A percentile compares a stretch with the other conserved stretches of the same genome.
Evolutionary conservation across 2,888 invertebrate genomes (phyloP).

Genomic region (Caradrina kadenii): DNA sequence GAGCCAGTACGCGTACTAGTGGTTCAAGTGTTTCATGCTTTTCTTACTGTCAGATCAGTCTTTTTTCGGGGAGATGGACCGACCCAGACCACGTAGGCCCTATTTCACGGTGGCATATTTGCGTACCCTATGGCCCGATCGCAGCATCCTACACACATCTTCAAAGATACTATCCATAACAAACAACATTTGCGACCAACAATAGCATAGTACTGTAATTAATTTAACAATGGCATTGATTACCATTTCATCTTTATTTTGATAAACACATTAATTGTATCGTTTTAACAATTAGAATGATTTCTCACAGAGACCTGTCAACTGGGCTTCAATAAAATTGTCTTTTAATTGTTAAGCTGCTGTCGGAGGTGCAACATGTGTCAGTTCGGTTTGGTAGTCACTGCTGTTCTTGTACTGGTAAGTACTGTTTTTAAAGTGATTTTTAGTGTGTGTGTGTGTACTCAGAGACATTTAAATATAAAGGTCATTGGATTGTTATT

Average conservation of each 20-base stretch:
- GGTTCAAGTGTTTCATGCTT: too few species aligned
- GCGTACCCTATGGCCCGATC: too few species aligned
- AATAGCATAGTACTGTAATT: slow-evolving; percentile 16
- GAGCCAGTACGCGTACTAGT: too few species aligned
- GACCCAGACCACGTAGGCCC: too few species aligned
- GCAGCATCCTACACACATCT: too few species aligned
- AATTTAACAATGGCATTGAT: slow-evolving; percentile 44
- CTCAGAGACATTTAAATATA: neutral
- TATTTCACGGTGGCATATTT: too few species aligned
- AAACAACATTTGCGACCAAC: slow-evolving; percentile 6
- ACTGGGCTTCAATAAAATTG: slow-evolving; percentile 59
- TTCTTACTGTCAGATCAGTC: too few species aligned
- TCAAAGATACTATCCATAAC: too few species aligned
- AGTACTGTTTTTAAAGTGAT: slow-evolving; percentile 49
- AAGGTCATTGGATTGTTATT: neutral
- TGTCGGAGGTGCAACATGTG: slow-evolving; percentile 66
- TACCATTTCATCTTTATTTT: slow-evolving; percentile 38
- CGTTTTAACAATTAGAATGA: slow-evolving; percentile 58
- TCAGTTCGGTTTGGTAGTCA: slow-evolving; percentile 42
- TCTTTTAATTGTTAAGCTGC: slow-evolving; percentile 57
- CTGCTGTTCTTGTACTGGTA: slow-evolving; percentile 57
- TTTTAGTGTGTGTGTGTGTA: neutral
- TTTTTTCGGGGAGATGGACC: too few species aligned
- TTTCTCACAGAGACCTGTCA: slow-evolving; percentile 58
- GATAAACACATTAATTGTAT: slow-evolving; percentile 69